Percentiles rank a stretch among this genome's conserved stretches.
Conservation (phyloP, 2,113 vertebrate species). For the Monopterus albus region DNA sequence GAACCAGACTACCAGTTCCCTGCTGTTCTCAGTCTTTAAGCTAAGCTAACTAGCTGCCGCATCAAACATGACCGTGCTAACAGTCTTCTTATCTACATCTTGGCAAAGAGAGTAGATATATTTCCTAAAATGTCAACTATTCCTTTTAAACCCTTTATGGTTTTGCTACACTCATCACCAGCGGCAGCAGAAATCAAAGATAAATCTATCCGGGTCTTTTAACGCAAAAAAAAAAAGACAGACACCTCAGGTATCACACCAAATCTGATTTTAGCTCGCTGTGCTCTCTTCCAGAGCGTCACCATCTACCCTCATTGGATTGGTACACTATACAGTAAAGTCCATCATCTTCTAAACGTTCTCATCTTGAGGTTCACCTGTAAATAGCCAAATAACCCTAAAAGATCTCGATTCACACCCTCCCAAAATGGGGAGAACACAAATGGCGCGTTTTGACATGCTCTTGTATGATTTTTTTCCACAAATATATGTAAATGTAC, state of each 20-base stretch:
- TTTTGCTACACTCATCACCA: slow-evolving; percentile 51
- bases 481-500: slow-evolving; percentile 73
- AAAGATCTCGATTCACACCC: slow-evolving; percentile 15
- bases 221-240: slow-evolving; percentile 23
- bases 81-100: slow-evolving; percentile 10
- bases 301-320: slow-evolving; percentile 9
- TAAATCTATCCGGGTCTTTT: slow-evolving; percentile 38
- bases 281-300: slow-evolving; percentile 38
- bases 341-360: slow-evolving; percentile 21
- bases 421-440: slow-evolving; percentile 35
- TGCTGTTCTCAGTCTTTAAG: neutral
- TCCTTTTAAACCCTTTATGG: neutral
- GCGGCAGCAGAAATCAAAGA: slow-evolving; percentile 55
- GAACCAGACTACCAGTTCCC: neutral
- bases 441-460: slow-evolving; percentile 63
- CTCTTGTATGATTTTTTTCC: slow-evolving; percentile 47
- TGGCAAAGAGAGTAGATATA: neutral
- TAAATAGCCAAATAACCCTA: slow-evolving; percentile 66
- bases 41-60: too few species aligned
- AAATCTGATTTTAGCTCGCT: slow-evolving; percentile 50
- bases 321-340: slow-evolving; percentile 8
- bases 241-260: slow-evolving; percentile 75
- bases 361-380: slow-evolving; percentile 56
- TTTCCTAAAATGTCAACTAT: slow-evolving; percentile 10
- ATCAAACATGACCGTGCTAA: neutral